Conservation (phyloP, 2,113 vertebrate genomes). For the Morone saxatilis region DNA sequence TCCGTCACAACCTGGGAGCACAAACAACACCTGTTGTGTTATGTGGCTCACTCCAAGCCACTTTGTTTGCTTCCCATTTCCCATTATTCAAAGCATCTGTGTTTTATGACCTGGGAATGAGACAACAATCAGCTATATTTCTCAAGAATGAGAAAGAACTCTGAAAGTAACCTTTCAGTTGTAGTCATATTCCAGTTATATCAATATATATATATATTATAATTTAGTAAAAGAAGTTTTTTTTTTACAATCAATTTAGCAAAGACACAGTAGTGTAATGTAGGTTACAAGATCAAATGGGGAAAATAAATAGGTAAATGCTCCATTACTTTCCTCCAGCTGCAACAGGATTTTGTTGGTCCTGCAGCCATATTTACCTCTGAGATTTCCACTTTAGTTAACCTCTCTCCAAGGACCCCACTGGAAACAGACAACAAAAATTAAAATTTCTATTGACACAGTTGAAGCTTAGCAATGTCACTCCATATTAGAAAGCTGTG, state of each 20-base stretch:
- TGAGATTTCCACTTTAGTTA: constrained; percentile 44
- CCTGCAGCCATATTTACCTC: constrained; percentile 26
- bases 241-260: background rate
- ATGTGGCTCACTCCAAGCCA: no score
- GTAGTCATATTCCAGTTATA: background rate
- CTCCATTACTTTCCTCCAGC: constrained; percentile 5
- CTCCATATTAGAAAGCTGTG: constrained; percentile 40
- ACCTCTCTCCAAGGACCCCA: constrained; percentile 26
- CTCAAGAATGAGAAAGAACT: no score
- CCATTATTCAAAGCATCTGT: no score
- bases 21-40: no score
- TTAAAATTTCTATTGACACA: constrained; percentile 10
- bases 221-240: background rate
- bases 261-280: background rate
- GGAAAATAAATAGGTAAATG: constrained; percentile 5
- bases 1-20: no score
- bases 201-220: background rate
- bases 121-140: no score
- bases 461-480: constrained; percentile 38
- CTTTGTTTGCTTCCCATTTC: no score
- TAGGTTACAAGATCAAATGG: background rate
- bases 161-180: no score
- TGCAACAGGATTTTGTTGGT: constrained; percentile 2
- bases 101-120: no score
- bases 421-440: background rate